These are phyloP conservation scores for Ligdia adustata DNA, from an alignment of 2,888 invertebrate genomes.

Conservation along the genomic window DNA sequence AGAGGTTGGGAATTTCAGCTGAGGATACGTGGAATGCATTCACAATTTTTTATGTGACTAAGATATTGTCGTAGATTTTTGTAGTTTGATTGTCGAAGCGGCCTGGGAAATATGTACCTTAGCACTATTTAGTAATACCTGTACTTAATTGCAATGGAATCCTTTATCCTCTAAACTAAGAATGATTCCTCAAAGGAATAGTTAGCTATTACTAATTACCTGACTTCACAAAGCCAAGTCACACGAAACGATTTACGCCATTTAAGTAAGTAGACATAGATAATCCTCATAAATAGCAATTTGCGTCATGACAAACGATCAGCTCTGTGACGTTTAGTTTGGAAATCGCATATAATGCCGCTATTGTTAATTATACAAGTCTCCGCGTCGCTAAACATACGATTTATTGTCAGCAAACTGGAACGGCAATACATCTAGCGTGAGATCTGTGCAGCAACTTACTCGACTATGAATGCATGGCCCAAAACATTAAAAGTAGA, in stretches of 20 bases:
- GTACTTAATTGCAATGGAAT: slow-evolving; percentile 9
- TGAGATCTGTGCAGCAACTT: slow-evolving; percentile 65
- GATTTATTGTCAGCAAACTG: slow-evolving; percentile 79
- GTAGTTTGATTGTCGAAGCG: too few species aligned
- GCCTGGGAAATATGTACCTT: too few species aligned
- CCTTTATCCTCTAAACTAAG: slow-evolving; percentile 16
- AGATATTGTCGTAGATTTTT: too few species aligned
- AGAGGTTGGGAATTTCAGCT: slow-evolving; percentile 21
- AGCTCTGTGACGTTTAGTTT: slow-evolving; percentile 69
- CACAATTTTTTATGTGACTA: too few species aligned
- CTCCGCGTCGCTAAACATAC: slow-evolving; percentile 79
- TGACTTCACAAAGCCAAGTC: slow-evolving; percentile 37
- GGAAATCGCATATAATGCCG: slow-evolving; percentile 79
- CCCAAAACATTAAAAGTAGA: slow-evolving; percentile 65
- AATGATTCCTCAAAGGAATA: slow-evolving; percentile 23
- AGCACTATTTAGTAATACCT: too few species aligned
- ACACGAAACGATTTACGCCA: slow-evolving; percentile 53
- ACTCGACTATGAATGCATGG: slow-evolving; percentile 53
- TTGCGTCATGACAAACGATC: slow-evolving; percentile 79
- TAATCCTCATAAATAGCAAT: slow-evolving; percentile 81
- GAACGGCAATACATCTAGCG: slow-evolving; percentile 71
- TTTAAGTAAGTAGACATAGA: slow-evolving; percentile 62
- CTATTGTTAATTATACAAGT: slow-evolving; percentile 82
- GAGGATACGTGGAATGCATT: neutral
- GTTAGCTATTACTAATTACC: slow-evolving; percentile 31